Base-by-base conservation (phyloP, 2,797 vertebrate species). In the Anguilla marmorata region DNA sequence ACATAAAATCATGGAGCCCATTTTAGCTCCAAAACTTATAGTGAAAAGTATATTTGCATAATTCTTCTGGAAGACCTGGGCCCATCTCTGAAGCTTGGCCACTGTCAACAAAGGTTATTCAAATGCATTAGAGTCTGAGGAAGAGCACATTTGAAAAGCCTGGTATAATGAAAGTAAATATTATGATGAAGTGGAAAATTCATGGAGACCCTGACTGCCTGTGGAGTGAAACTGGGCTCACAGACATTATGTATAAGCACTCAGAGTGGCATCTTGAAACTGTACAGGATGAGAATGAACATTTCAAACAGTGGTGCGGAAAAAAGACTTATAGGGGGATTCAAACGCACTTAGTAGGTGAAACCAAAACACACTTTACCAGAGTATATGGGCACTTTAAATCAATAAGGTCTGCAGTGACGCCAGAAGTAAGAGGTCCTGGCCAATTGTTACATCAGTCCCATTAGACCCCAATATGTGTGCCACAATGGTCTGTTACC, bases 101-200 rank as follows among this genome's bases (percentile, higher is more conserved):
- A 72, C 69, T 33, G 69, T 72, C 66, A 72, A 72, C 69, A 72
- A 30, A 72, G 69, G 69, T 30, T 72, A 72, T 72, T 72, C 69
- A 72, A 72, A 72, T 72, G 69, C 8, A 30, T 72, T 33, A 33
- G n/a, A 33, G 69, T n/a, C 27, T 27, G 69, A 14, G 27, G 69
- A 3, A 72, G 9, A 72, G 69, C n/a, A 72, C n/a, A 30, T 30
- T 30, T 72, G 33, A 72, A 72, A 72, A 30, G 69, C n/a, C n/a
- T 19, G 7, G n/a, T 72, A 30, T 72, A 8, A 72, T 72, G 69
- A 72, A 72, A 30, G 69, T 72, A 72, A 72, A 72, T 72, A 72
- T 30, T 30, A 12, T 27, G 27, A 72, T 27, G 27, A 72, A 33
- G 69, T 72, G 69, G 27, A 33, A 72, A 72, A 72, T 72, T 30